Percentiles rank a stretch among this genome's conserved stretches.
Conservation (phyloP, 2,797 vertebrate genomes). For the Lepidocolaptes lacrymiger region DNA sequence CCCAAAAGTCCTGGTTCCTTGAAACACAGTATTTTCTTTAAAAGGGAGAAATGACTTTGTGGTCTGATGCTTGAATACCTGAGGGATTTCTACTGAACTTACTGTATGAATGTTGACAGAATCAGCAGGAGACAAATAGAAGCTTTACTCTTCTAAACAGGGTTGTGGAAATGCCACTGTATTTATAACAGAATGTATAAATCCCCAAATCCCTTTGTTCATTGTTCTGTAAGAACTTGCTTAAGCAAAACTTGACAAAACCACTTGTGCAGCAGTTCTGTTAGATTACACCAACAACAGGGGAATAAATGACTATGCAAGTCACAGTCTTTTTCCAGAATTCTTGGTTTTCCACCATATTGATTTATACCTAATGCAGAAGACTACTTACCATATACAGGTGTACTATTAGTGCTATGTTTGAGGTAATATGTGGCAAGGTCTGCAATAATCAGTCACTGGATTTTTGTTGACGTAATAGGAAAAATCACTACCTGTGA, state of each 20-base stretch:
- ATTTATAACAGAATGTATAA: slow-evolving; percentile 31
- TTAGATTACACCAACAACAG: background rate
- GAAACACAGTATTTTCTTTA: slow-evolving; percentile 44
- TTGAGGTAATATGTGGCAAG: background rate
- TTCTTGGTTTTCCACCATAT: background rate
- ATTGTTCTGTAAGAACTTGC: slow-evolving; percentile 38
- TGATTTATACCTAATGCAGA: background rate
- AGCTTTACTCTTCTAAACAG: slow-evolving; percentile 62
- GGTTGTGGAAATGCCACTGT: slow-evolving; percentile 43
- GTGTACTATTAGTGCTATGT: background rate
- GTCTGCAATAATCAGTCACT: background rate
- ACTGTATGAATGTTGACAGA: slow-evolving; percentile 55
- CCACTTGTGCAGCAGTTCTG: slow-evolving; percentile 14
- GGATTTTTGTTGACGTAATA: background rate
- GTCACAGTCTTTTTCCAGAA: background rate
- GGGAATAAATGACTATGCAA: background rate
- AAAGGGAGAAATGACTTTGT: slow-evolving; percentile 60
- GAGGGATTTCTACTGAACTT: slow-evolving; percentile 54
- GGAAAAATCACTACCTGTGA: background rate
- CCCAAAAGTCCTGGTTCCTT: slow-evolving; percentile 28
- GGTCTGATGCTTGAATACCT: slow-evolving; percentile 45
- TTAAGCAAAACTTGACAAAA: slow-evolving; percentile 17
- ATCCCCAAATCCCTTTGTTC: slow-evolving; percentile 34
- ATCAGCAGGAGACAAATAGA: slow-evolving; percentile 61
- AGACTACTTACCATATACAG: background rate